These are phyloP conservation scores for Ophraella communa DNA, from an alignment of 2,888 invertebrate species.

Conservation along the genomic window DNA sequence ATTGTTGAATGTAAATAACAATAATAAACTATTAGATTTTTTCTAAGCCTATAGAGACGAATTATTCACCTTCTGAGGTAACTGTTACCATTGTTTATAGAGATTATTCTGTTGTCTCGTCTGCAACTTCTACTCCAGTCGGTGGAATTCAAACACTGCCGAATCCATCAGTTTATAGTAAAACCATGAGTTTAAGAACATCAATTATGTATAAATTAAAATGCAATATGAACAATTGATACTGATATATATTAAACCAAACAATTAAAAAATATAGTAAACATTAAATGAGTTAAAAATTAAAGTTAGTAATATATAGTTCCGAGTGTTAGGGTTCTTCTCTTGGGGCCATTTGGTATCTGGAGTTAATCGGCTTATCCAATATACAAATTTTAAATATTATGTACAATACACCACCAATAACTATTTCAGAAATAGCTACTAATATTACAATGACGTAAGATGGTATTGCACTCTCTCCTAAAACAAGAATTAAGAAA, in stretches of 20 bases:
- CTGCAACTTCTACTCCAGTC: too few species aligned
- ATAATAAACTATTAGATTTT: too few species aligned
- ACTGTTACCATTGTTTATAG: too few species aligned
- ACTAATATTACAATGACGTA: slow-evolving; percentile 76
- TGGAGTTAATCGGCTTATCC: slow-evolving; percentile 62
- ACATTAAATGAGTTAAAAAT: neutral
- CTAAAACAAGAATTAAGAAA: slow-evolving; percentile 57
- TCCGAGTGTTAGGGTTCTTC: neutral
- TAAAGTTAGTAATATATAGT: neutral
- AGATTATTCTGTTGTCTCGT: too few species aligned
- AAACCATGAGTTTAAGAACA: too few species aligned
- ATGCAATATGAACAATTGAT: too few species aligned
- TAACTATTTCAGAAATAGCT: slow-evolving; percentile 71
- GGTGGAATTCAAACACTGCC: too few species aligned
- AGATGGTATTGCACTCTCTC: slow-evolving; percentile 73
- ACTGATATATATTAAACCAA: neutral
- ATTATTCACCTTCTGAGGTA: too few species aligned
- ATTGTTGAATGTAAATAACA: too few species aligned
- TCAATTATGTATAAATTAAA: too few species aligned
- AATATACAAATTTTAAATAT: slow-evolving; percentile 74
- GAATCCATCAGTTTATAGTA: too few species aligned
- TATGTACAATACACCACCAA: slow-evolving; percentile 72
- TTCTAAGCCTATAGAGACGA: too few species aligned
- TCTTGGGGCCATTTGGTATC: slow-evolving; percentile 44
- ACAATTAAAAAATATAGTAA: neutral